A percentile compares a stretch with the other conserved stretches of the same genome.
Conservation (phyloP, 2,113 vertebrate genomes). For the Psettodes erumei region DNA sequence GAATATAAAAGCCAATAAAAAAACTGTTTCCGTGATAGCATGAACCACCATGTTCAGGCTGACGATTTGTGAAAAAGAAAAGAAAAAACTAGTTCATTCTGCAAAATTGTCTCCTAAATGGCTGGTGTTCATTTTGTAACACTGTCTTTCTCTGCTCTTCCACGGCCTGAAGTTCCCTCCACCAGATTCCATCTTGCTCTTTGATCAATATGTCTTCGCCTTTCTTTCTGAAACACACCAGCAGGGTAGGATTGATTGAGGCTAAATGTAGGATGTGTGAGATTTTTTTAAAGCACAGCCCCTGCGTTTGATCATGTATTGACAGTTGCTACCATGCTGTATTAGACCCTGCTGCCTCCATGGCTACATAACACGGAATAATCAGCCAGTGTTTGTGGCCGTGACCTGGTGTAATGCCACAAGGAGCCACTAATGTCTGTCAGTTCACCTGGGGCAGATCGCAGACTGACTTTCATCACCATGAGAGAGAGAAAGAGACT, state of each 20-base stretch:
- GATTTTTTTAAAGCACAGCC: constrained; percentile 21
- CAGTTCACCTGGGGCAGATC: constrained; percentile 57
- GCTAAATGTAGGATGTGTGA: constrained; percentile 61
- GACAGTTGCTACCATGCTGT: constrained; percentile 58
- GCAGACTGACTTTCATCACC: constrained; percentile 53
- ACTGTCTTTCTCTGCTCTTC: constrained; percentile 26
- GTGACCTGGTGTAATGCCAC: constrained; percentile 40
- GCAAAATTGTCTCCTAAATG: constrained; percentile 6
- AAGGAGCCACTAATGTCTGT: constrained; percentile 52
- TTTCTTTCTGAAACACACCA: constrained; percentile 54
- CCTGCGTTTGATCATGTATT: constrained; percentile 70
- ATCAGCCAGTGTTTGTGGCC: constrained; percentile 56
- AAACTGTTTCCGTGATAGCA: background rate
- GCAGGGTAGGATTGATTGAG: constrained; percentile 63
- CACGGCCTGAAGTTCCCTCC: constrained; percentile 31
- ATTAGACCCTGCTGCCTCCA: constrained; percentile 54
- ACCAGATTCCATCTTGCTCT: constrained; percentile 51
- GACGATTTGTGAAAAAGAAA: background rate
- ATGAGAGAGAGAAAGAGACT: constrained; percentile 16
- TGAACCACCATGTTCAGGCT: background rate
- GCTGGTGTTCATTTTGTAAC: background rate
- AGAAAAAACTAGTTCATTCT: constrained; percentile 23
- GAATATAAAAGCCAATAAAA: background rate
- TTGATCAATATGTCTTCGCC: constrained; percentile 71
- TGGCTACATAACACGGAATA: constrained; percentile 45